These are phyloP conservation scores for Acipenser transmontanus DNA, from an alignment of 2,797 vertebrate species.

Conservation along the genomic window DNA sequence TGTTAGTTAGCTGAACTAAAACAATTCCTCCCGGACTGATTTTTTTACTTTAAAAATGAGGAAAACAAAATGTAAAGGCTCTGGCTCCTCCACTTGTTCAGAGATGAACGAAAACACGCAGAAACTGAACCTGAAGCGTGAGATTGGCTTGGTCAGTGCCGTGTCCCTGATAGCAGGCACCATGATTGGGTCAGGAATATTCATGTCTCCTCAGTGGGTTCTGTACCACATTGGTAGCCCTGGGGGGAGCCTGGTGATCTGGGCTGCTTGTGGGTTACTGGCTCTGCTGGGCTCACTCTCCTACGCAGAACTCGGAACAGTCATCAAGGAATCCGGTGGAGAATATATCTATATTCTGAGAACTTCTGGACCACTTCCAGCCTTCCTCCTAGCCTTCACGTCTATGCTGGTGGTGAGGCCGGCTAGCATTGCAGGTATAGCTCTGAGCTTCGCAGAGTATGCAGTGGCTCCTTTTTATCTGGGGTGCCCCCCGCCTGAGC, in stretches of 20 bases:
- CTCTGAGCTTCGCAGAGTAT: slow-evolving; percentile 73
- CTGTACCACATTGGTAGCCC: slow-evolving; percentile 68
- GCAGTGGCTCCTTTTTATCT: slow-evolving; percentile 65
- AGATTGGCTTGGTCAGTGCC: slow-evolving; percentile 67
- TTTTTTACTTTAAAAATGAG: background rate
- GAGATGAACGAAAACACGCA: slow-evolving; percentile 26
- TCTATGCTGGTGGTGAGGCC: slow-evolving; percentile 72
- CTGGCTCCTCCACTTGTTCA: background rate
- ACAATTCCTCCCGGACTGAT: background rate
- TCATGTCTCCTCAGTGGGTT: slow-evolving; percentile 80
- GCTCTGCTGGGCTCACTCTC: slow-evolving; percentile 64
- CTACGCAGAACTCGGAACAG: slow-evolving; percentile 76
- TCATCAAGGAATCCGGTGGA: slow-evolving; percentile 76
- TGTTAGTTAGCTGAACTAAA: no score
- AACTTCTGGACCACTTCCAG: slow-evolving; percentile 67
- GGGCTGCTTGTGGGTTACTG: slow-evolving; percentile 70
- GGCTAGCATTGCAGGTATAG: slow-evolving; percentile 59
- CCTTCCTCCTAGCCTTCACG: slow-evolving; percentile 71
- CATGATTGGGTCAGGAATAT: slow-evolving; percentile 82
- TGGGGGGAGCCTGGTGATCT: slow-evolving; percentile 72
- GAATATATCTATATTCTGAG: slow-evolving; percentile 80
- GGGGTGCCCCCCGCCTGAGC: slow-evolving; percentile 56
- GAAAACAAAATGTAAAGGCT: background rate
- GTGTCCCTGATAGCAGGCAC: slow-evolving; percentile 75
- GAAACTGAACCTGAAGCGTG: slow-evolving; percentile 59